Percentiles rank a stretch among this genome's conserved stretches.
Evolutionary conservation across 1,140 invertebrate species (phyloP).

Genomic region (Apis dorsata): DNA sequence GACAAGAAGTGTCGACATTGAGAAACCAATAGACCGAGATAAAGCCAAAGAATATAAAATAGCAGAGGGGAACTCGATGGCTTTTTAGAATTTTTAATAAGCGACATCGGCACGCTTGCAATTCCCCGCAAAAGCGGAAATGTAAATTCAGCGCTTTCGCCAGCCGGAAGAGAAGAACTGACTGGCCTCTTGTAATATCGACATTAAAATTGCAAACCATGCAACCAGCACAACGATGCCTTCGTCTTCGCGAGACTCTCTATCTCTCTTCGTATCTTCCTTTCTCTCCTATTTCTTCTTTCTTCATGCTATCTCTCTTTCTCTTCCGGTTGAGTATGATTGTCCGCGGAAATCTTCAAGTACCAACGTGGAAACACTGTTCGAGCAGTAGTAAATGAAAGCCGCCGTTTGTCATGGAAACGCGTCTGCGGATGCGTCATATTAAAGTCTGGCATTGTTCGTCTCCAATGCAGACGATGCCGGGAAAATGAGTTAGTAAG

Average conservation of each 20-base stretch:
- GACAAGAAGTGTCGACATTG: neutral
- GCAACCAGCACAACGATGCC: slow-evolving; percentile 39
- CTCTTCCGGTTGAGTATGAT: slow-evolving; percentile 34
- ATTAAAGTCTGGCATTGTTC: slow-evolving; percentile 62
- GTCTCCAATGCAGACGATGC: slow-evolving; percentile 33
- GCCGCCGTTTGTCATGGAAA: slow-evolving; percentile 47
- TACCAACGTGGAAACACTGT: slow-evolving; percentile 40
- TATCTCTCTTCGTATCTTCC: neutral
- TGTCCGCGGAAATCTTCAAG: slow-evolving; percentile 58
- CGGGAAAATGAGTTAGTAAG: slow-evolving; percentile 12
- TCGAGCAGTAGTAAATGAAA: slow-evolving; percentile 62
- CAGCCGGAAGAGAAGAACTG: slow-evolving; percentile 12
- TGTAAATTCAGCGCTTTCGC: slow-evolving; percentile 61
- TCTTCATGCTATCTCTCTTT: neutral
- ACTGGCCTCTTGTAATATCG: slow-evolving; percentile 61
- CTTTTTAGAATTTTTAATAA: slow-evolving; percentile 68
- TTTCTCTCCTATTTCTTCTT: neutral
- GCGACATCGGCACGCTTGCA: slow-evolving; percentile 52
- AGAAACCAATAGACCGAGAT: slow-evolving; percentile 18
- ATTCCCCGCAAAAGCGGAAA: slow-evolving; percentile 46
- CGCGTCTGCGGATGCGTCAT: slow-evolving; percentile 59
- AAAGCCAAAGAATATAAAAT: slow-evolving; percentile 14
- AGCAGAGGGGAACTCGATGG: neutral
- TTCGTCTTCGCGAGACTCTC: slow-evolving; percentile 32
- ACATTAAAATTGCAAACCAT: slow-evolving; percentile 72